phyloP scores from a whole-genome alignment of 2,113 vertebrate genomes.

The Eretmochelys imbricata region DNA sequence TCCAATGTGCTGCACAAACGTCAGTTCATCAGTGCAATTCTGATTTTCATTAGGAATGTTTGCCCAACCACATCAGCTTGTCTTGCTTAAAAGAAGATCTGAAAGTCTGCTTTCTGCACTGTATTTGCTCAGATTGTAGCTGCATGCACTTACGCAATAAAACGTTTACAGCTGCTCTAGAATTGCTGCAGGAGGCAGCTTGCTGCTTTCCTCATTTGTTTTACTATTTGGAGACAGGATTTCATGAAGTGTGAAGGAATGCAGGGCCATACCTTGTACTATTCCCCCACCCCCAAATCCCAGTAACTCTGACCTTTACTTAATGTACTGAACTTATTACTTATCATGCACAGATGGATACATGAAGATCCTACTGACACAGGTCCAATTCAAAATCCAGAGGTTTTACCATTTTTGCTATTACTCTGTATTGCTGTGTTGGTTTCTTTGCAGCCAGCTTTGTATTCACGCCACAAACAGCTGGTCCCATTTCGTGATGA shows the following conservation, averaged over 20 bases:
- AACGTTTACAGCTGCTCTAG: constrained; percentile 25
- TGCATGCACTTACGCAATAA: constrained; percentile 7
- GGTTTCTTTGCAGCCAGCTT: not conserved
- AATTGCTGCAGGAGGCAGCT: constrained; percentile 23
- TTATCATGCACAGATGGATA: not conserved
- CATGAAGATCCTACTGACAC: rapidly evolving
- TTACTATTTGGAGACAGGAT: constrained; percentile 12
- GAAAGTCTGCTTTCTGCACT: not conserved
- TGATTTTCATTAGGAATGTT: not conserved
- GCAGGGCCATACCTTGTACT: not conserved
- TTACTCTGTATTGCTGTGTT: not conserved
- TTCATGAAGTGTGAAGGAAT: constrained; percentile 39
- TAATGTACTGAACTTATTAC: not conserved
- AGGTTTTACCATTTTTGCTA: not conserved
- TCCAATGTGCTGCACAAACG: not conserved
- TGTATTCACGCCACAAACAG: not conserved
- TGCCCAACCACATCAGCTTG: not conserved
- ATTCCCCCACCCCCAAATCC: not conserved
- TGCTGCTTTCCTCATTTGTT: constrained; percentile 38
- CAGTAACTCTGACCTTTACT: not conserved
- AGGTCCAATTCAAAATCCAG: not conserved
- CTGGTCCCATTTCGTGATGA: not conserved
- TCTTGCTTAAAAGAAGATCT: not conserved
- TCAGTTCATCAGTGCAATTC: not conserved
- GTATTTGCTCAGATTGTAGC: constrained; percentile 12